These are phyloP conservation scores for Threskiornis aethiopicus DNA, from an alignment of 2,797 vertebrate genomes.

Conservation along the genomic window DNA sequence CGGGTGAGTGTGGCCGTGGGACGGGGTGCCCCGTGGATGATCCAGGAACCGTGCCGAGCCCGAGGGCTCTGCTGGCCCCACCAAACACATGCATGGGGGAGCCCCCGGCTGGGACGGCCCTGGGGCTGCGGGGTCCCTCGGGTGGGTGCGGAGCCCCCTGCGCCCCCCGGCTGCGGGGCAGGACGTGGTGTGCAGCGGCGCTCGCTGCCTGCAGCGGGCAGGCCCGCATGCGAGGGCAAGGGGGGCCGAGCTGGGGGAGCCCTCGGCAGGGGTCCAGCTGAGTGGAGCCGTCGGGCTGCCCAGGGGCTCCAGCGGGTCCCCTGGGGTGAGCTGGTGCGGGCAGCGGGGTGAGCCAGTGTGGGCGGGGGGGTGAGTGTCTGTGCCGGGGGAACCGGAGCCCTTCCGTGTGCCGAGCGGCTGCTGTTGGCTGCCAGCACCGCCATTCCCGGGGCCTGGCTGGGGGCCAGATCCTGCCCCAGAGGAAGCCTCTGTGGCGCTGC, in stretches of 20 bases:
- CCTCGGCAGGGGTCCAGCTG: accelerated
- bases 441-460: not conserved
- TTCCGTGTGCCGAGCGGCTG: not conserved
- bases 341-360: accelerated
- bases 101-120: accelerated
- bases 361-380: not conserved
- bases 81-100: accelerated
- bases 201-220: not conserved
- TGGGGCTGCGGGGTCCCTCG: accelerated
- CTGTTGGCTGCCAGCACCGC: not conserved
- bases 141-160: not conserved
- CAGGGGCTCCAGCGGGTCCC: not conserved
- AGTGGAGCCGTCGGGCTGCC: accelerated
- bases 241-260: not conserved
- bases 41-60: accelerated
- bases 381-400: accelerated
- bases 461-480: not conserved
- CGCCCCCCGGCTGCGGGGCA: not conserved
- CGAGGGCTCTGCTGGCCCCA: accelerated
- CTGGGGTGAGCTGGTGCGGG: not conserved
- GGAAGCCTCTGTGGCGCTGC: not conserved
- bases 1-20: not conserved
- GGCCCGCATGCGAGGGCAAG: accelerated
- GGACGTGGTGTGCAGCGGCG: accelerated
- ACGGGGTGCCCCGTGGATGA: not conserved